These are phyloP conservation scores for Epizoanthus fatuus DNA, from an alignment of 92 coral and sea anemone genomes.

Conservation along the genomic window DNA sequence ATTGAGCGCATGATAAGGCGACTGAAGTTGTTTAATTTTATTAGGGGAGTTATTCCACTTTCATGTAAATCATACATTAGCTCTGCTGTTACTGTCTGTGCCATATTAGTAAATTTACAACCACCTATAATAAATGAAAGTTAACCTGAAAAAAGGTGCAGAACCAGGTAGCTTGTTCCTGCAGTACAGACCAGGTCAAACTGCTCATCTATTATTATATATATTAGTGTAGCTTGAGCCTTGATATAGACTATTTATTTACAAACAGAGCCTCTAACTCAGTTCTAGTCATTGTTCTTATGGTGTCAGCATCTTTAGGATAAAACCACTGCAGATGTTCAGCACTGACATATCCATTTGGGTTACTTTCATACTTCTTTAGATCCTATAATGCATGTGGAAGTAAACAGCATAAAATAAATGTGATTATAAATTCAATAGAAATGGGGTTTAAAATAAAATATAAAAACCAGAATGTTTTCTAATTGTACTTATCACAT, in stretches of 20 bases:
- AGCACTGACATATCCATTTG: constrained; percentile 55
- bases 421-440: neutral
- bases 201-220: too few relatives aligned
- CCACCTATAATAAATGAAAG: constrained; percentile 57
- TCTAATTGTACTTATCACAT: too few relatives aligned
- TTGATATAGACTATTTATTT: neutral
- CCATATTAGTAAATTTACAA: constrained; percentile 76
- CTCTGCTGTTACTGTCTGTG: constrained; percentile 81
- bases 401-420: constrained; percentile 33
- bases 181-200: too few relatives aligned
- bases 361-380: constrained; percentile 60
- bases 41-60: constrained; percentile 83
- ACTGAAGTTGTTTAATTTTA: constrained; percentile 67
- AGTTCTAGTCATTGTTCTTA: constrained; percentile 35
- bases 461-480: neutral
- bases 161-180: neutral
- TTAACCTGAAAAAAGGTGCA: neutral
- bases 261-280: constrained; percentile 42
- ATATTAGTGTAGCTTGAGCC: constrained; percentile 6
- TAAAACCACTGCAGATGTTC: constrained; percentile 58
- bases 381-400: constrained; percentile 47
- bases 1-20: constrained; percentile 79
- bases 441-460: neutral
- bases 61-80: constrained; percentile 75
- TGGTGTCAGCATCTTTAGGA: constrained; percentile 61